Percentiles rank a stretch among this genome's conserved stretches.
Evolutionary conservation across 2,888 invertebrate species (phyloP).

Genomic region (Drosophila limbata): DNA sequence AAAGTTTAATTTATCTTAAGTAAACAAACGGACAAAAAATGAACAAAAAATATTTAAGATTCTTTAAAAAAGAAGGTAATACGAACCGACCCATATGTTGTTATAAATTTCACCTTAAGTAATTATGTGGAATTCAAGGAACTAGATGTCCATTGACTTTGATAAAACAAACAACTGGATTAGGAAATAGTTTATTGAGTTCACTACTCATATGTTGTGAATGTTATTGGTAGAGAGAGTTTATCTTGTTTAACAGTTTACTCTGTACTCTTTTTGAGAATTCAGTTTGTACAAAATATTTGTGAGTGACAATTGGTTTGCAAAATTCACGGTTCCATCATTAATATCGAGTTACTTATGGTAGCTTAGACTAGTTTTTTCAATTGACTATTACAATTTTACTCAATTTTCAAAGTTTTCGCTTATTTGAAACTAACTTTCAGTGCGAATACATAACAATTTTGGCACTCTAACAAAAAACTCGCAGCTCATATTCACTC

Average conservation of each 20-base stretch:
- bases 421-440: conserved; percentile 55
- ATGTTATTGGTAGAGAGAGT: not conserved
- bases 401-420: conserved; percentile 53
- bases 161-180: not conserved
- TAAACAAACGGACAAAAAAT: not conserved
- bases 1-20: not conserved
- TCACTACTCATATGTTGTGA: too few relatives aligned
- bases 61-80: not conserved
- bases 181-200: not conserved
- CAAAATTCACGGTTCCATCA: conserved; percentile 9
- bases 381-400: not conserved
- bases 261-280: too few relatives aligned
- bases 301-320: conserved; percentile 16
- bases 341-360: conserved; percentile 12
- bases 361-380: not conserved
- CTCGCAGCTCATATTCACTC: conserved; percentile 22
- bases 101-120: not conserved
- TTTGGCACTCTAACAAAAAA: conserved; percentile 30
- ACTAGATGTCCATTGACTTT: not conserved
- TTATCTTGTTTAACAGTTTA: not conserved
- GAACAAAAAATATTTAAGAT: not conserved
- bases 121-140: not conserved
- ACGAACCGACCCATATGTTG: not conserved
- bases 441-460: conserved; percentile 35
- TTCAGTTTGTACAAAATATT: conserved; percentile 7